phyloP scores from a whole-genome alignment of 2,888 invertebrate genomes.

The Onthophagus sagittarius region DNA sequence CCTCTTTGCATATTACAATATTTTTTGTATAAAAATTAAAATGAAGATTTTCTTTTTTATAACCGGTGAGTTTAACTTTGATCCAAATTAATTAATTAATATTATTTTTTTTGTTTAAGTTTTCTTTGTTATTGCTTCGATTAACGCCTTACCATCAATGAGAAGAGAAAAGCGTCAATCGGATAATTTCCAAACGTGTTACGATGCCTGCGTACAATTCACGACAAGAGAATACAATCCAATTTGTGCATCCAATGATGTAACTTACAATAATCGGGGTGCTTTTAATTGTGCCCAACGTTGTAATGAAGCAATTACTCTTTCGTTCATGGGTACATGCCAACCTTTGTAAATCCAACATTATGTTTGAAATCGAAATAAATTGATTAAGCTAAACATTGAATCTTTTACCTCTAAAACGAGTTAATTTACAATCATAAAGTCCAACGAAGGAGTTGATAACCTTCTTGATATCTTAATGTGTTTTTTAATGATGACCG shows the following conservation, averaged over 20 bases:
- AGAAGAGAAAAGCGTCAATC: neutral
- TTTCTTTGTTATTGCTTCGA: neutral
- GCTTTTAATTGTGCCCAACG: conserved; percentile 4
- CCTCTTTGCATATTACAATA: too few relatives aligned
- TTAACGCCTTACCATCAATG: neutral
- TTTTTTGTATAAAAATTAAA: neutral
- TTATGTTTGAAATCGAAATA: neutral
- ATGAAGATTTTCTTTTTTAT: neutral
- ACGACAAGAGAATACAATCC: neutral
- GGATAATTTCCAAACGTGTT: neutral
- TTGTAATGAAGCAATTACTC: neutral
- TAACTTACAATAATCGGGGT: neutral
- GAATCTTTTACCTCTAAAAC: too few relatives aligned
- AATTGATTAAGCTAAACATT: too few relatives aligned
- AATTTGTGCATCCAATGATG: neutral
- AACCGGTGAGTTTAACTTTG: neutral
- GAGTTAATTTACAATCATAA: too few relatives aligned
- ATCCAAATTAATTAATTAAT: neutral
- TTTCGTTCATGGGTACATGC: neutral
- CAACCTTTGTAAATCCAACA: neutral
- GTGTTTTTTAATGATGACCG: too few relatives aligned
- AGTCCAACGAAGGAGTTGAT: too few relatives aligned
- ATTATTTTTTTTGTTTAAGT: neutral
- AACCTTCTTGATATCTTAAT: too few relatives aligned
- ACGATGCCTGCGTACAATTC: neutral